A percentile compares a stretch with the other conserved stretches of the same genome.
Evolutionary conservation across 92 coral and sea anemone genomes (phyloP).

Genomic region (Bergia puertoricense): DNA sequence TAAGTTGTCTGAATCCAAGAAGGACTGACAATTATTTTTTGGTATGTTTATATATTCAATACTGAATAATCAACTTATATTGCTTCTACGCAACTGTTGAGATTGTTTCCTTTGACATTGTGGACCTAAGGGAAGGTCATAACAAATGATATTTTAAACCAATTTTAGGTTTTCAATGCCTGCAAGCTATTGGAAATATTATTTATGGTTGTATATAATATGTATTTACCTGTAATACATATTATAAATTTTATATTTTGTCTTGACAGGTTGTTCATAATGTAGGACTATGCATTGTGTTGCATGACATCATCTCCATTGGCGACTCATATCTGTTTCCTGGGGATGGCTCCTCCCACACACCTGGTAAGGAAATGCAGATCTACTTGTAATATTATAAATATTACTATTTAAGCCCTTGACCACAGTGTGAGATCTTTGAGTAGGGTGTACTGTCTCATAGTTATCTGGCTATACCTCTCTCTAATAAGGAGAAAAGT

Average conservation of each 20-base stretch:
- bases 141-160: no score
- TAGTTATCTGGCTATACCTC: no score
- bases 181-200: no score
- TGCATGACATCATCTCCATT: slow-evolving; percentile 85
- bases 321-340: slow-evolving; percentile 96
- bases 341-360: slow-evolving; percentile 98
- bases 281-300: slow-evolving; percentile 90
- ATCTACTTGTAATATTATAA: neutral
- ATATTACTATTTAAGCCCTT: neutral
- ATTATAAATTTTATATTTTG: neutral
- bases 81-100: no score
- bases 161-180: no score
- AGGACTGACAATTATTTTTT: no score
- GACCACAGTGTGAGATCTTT: neutral
- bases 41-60: no score
- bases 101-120: no score
- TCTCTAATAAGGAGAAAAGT: no score
- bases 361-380: slow-evolving; percentile 74
- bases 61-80: no score
- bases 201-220: neutral
- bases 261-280: slow-evolving; percentile 83
- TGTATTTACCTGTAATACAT: neutral
- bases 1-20: no score
- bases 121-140: no score
- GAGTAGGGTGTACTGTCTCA: neutral